Base-by-base conservation (phyloP, 2,113 vertebrate genomes). In the Motacilla alba region DNA sequence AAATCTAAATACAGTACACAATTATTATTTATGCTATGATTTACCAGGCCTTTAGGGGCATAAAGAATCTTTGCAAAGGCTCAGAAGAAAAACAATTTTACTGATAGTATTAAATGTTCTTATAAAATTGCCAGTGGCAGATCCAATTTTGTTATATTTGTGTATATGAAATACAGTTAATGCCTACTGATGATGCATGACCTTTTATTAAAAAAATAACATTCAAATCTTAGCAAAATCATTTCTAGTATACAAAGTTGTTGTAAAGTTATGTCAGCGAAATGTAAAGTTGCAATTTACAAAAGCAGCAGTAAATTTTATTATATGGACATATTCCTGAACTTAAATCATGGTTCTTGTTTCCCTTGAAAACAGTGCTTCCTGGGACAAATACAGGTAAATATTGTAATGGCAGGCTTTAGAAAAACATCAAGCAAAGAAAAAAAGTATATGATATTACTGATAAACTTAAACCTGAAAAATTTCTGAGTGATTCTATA, bases 281-380 rank as follows among this genome's bases (percentile, higher is more conserved):
- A 98, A 97, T 97, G 97, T 96, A 96, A 98, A 98, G 94, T 97
- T 95, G 96, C 95, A 93, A 97, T 98, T 98, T 98, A 98, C 97
- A 98, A 97, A 98, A 98, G 97, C 97, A 96, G 97, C 96, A 95
- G 93, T 93, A 95, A 96, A 93, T 96, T 94, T 95, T 92, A 89
- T 90, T 87, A 90, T 94, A 95, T 93, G 94, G 89, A 93, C 70
- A 95, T 63, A 90, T 95, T 97, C 92, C 91, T 93, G 92, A 95
- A 97, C 81, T 96, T 89, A 97, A 98, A 96, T 95, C 39, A 72
- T 90, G 81, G 89, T 93, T 91, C 81, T 92, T 86, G 53, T 97
- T 97, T 98, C 96, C 94, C 82, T 96, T 95, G 69, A 93, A 95
- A 97, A 97, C 53, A 96, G 87, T 83, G 93, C 87, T 96, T 97